Conservation (phyloP, 2,797 vertebrate species). For the Liasis olivaceus region DNA sequence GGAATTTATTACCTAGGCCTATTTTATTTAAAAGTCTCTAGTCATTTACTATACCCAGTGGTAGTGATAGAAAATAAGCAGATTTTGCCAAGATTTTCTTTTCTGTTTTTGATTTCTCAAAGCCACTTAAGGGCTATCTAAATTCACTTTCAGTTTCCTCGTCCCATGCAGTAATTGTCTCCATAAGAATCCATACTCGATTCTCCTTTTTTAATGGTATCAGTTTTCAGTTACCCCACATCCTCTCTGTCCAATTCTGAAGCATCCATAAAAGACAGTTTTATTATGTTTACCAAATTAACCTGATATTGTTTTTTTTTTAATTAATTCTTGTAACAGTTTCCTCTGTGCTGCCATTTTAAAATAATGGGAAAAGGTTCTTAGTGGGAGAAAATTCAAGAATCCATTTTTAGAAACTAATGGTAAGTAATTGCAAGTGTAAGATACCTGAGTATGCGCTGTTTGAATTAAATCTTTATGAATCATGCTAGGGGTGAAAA, state of each 20-base stretch:
- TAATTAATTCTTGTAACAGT: background rate
- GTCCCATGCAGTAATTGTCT: background rate
- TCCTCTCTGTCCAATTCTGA: background rate
- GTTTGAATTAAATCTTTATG: background rate
- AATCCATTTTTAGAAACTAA: background rate
- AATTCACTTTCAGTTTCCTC: slow-evolving; percentile 17
- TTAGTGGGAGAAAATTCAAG: background rate
- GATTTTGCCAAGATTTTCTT: slow-evolving; percentile 31
- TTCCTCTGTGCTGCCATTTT: background rate
- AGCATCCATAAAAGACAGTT: background rate
- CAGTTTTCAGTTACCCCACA: background rate
- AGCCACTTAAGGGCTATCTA: slow-evolving; percentile 15
- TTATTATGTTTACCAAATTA: background rate
- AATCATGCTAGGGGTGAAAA: background rate
- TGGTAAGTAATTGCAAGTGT: background rate
- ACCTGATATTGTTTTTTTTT: background rate
- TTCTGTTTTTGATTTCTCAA: background rate
- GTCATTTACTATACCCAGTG: background rate
- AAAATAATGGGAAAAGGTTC: background rate
- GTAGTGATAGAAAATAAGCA: background rate
- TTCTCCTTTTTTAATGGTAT: background rate
- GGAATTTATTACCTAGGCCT: too few species aligned
- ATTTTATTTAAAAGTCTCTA: slow-evolving; percentile 24
- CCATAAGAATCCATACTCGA: background rate
- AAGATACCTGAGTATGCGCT: background rate